A percentile compares a stretch with the other conserved stretches of the same genome.
phyloP scores from a whole-genome alignment of 2,888 invertebrate species.

The Ecdyonurus torrentis region DNA sequence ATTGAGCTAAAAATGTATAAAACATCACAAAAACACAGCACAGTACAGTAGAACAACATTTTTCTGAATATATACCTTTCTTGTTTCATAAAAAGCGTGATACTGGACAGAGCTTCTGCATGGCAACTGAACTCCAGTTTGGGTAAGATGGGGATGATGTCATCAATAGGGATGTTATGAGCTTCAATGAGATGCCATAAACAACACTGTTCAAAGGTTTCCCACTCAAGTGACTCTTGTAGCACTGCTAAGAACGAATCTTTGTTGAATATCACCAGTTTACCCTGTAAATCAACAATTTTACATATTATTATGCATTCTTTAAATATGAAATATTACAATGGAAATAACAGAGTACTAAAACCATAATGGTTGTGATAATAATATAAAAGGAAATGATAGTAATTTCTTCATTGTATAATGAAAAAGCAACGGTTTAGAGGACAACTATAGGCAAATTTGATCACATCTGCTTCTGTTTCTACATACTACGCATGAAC shows the following conservation, averaged over 20 bases:
- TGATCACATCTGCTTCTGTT: no score
- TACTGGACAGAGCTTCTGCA: slow-evolving; percentile 81
- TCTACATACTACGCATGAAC: no score
- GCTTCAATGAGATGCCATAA: slow-evolving; percentile 92
- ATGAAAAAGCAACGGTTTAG: no score
- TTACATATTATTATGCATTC: not conserved
- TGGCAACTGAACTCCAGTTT: slow-evolving; percentile 70
- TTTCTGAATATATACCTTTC: no score
- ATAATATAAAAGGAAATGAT: slow-evolving; percentile 5
- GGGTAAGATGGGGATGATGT: slow-evolving; percentile 62
- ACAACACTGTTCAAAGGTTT: slow-evolving; percentile 93
- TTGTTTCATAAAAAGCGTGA: slow-evolving; percentile 79
- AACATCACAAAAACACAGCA: no score
- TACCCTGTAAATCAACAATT: slow-evolving; percentile 29
- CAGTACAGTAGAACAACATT: no score
- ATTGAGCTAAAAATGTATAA: no score
- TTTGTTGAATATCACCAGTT: slow-evolving; percentile 10
- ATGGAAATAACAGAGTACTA: not conserved
- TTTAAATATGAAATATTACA: not conserved
- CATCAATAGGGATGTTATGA: slow-evolving; percentile 85
- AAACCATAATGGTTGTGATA: slow-evolving; percentile 5
- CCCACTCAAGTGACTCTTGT: slow-evolving; percentile 80
- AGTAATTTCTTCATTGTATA: not conserved
- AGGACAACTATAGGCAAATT: no score
- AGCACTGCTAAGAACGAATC: slow-evolving; percentile 58